Percentiles rank a stretch among this genome's conserved stretches.
These are phyloP conservation scores for Pammene fasciana DNA, from an alignment of 2,888 invertebrate genomes.

Conservation along the genomic window DNA sequence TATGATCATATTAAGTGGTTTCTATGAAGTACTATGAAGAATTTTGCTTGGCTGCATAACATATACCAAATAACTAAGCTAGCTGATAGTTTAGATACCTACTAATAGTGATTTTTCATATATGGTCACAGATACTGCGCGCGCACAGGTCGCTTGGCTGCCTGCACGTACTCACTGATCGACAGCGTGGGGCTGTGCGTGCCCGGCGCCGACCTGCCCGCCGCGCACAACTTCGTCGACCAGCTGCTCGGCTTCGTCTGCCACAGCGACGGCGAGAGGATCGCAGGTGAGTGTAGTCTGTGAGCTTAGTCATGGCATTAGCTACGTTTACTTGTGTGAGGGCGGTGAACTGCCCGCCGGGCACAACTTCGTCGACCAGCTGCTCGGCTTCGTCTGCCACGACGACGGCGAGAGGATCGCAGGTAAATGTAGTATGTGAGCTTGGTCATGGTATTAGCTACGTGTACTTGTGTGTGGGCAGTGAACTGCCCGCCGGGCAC, in stretches of 20 bases:
- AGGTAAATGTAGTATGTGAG: conserved; percentile 55
- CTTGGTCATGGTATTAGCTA: too few relatives aligned
- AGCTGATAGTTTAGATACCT: too few relatives aligned
- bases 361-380: conserved; percentile 83
- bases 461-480: too few relatives aligned
- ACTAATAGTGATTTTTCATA: background rate
- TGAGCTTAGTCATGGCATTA: too few relatives aligned
- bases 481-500: too few relatives aligned
- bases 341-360: conserved; percentile 61
- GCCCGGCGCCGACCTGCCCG: conserved; percentile 70
- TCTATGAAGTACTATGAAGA: too few relatives aligned
- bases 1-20: too few relatives aligned
- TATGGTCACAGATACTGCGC: conserved; percentile 27
- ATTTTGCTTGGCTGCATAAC: too few relatives aligned
- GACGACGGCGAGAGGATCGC: conserved; percentile 89
- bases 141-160: conserved; percentile 8
- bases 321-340: too few relatives aligned
- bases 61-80: too few relatives aligned
- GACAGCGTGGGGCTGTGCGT: conserved; percentile 27
- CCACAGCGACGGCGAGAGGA: conserved; percentile 87
- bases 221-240: conserved; percentile 83
- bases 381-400: conserved; percentile 86
- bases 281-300: conserved; percentile 73
- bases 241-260: conserved; percentile 86
- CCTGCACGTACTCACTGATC: conserved; percentile 18